Base-by-base conservation (phyloP, 2,113 vertebrate species). In the Sphaerodactylus townsendi region DNA sequence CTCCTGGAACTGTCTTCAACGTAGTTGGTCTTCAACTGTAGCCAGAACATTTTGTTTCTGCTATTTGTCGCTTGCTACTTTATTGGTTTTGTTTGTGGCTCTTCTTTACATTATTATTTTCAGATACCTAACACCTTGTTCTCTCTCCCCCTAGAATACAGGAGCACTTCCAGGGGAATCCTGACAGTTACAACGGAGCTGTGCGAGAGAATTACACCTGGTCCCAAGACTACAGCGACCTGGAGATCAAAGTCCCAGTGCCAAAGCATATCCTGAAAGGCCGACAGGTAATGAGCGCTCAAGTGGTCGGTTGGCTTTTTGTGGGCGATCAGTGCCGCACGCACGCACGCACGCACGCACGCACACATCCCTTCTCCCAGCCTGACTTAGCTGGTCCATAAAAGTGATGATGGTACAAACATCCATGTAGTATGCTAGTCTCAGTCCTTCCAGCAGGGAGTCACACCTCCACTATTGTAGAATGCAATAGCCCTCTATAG, bases 161-260 rank as follows among this genome's bases (percentile, higher is more conserved):
- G 92, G 94, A 96, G 46, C 92, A 90, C 80, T 97, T 95, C 89
- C 98, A 99, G 96, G 94, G 93, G 10, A 95, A 98, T 81, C 95
- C 98, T 0, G 99, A 99, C 93, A 99, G 98, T 89, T 99, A 99
- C 93, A 99, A 99, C 0, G 99, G 99, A 10, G 98, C 99, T 0
- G 95, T 98, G 65, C 93, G 97, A 41, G 96, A 98, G 82, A 97
- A 96, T 74, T 98, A 98, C 48, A 90, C 93, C 84, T 98, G 98
- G 98, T 98, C 98, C 1, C 99, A 99, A 90, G 99, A 99, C 94
- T 99, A 98, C 95, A 97, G 95, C 0, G 99, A 99, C 85, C 90
- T 99, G 95, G 99, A 99, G 94, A 95, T 99, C 68, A 97, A 97
- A 53, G 97, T 99, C 77, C 96, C 97, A 0, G 99, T 99, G 77